These are phyloP conservation scores for Cephalophus harveyi DNA, from an alignment of 2,113 vertebrate genomes.

Conservation along the genomic window DNA sequence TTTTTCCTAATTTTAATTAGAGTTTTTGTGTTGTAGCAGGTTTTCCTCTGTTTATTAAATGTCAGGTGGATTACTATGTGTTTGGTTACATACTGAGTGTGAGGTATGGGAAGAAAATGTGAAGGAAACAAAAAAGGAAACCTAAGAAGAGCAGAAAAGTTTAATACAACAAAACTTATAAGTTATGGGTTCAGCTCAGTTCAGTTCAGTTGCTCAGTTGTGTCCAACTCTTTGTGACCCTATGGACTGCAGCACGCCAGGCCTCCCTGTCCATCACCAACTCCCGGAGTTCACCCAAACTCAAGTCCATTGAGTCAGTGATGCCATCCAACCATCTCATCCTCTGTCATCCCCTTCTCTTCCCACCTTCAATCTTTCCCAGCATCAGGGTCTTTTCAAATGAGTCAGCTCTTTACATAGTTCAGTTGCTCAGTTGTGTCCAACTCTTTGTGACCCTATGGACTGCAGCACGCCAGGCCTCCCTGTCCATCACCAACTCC, in stretches of 20 bases:
- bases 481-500: neutral
- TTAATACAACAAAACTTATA: neutral
- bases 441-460: accelerated
- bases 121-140: neutral
- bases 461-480: neutral
- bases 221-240: accelerated
- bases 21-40: neutral
- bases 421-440: neutral
- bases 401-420: neutral
- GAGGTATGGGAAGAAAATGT: neutral
- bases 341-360: neutral
- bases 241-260: neutral
- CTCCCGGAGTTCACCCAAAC: neutral
- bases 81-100: neutral
- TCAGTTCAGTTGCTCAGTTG: neutral
- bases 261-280: neutral
- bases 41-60: neutral
- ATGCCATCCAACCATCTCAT: neutral
- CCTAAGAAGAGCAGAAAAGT: neutral
- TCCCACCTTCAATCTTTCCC: neutral
- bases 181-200: neutral
- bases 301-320: neutral
- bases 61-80: neutral
- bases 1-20: neutral
- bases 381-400: neutral